Percentiles rank a stretch among this genome's conserved stretches.
These are phyloP conservation scores for Pseudochirops corinnae DNA, from an alignment of 2,797 vertebrate genomes.

Conservation along the genomic window DNA sequence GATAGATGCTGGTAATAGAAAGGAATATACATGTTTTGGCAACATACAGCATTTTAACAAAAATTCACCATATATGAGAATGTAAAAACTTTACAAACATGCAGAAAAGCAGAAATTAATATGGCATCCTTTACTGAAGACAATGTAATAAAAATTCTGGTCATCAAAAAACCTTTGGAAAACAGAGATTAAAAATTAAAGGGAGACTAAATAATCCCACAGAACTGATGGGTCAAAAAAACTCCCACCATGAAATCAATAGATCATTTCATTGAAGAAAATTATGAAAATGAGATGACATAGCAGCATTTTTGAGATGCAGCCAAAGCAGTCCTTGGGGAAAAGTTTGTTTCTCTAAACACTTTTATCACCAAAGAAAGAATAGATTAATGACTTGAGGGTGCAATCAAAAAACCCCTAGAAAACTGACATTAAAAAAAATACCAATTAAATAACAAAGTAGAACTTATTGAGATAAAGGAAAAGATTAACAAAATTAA, in stretches of 20 bases:
- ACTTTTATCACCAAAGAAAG: neutral
- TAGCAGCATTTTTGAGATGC: neutral
- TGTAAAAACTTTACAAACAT: neutral
- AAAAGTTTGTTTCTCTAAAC: neutral
- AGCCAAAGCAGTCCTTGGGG: neutral
- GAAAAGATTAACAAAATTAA: neutral
- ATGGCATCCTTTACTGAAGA: neutral
- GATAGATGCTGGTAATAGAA: neutral
- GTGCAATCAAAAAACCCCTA: neutral
- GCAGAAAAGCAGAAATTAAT: neutral
- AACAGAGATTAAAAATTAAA: neutral
- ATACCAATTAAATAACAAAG: neutral
- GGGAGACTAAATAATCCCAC: neutral
- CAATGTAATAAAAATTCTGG: neutral
- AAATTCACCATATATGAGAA: neutral
- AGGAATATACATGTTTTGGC: too few relatives aligned
- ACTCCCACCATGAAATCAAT: neutral
- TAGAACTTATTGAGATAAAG: neutral
- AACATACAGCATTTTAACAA: neutral
- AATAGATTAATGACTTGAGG: neutral
- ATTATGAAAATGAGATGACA: neutral
- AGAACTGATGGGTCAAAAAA: neutral
- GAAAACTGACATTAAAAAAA: neutral
- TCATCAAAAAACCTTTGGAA: neutral
- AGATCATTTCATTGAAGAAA: neutral